Percentiles rank a stretch among this genome's conserved stretches.
These are phyloP conservation scores for Tanytarsus gracilentus DNA, from an alignment of 2,888 invertebrate species.

Conservation along the genomic window DNA sequence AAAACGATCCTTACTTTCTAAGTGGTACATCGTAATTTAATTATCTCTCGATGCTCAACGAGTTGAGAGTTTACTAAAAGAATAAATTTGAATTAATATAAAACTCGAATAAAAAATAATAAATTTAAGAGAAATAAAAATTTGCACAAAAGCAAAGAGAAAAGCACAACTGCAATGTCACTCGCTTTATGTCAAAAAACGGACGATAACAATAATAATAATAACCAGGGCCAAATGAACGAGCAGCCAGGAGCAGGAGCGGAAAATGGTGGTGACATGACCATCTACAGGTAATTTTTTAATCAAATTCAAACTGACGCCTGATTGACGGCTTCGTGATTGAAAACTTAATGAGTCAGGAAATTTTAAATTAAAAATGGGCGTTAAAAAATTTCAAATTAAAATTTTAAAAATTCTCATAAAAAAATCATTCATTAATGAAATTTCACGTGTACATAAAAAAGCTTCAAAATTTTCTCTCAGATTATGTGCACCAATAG, in stretches of 20 bases:
- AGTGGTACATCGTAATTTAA: too few relatives aligned
- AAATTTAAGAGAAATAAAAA: constrained; percentile 6
- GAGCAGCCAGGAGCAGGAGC: neutral
- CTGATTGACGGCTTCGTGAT: neutral
- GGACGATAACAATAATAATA: constrained; percentile 20
- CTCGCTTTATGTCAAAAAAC: constrained; percentile 19
- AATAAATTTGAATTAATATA: too few relatives aligned
- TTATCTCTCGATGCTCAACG: too few relatives aligned
- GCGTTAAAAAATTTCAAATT: too few relatives aligned
- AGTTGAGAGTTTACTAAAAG: too few relatives aligned
- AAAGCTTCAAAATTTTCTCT: constrained; percentile 4
- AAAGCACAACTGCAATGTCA: too few relatives aligned
- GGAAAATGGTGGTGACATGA: constrained; percentile 17
- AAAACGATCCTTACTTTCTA: too few relatives aligned
- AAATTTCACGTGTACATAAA: neutral
- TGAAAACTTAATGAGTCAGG: too few relatives aligned
- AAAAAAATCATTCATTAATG: too few relatives aligned
- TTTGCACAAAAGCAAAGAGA: neutral
- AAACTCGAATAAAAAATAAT: neutral
- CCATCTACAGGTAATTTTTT: constrained; percentile 20
- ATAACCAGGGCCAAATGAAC: constrained; percentile 16
- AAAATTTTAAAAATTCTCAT: neutral
- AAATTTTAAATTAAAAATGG: too few relatives aligned
- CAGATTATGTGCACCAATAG: constrained; percentile 72
- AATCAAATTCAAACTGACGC: neutral